These are phyloP conservation scores for Centrocercus urophasianus DNA, from an alignment of 2,113 vertebrate species.

Conservation along the genomic window DNA sequence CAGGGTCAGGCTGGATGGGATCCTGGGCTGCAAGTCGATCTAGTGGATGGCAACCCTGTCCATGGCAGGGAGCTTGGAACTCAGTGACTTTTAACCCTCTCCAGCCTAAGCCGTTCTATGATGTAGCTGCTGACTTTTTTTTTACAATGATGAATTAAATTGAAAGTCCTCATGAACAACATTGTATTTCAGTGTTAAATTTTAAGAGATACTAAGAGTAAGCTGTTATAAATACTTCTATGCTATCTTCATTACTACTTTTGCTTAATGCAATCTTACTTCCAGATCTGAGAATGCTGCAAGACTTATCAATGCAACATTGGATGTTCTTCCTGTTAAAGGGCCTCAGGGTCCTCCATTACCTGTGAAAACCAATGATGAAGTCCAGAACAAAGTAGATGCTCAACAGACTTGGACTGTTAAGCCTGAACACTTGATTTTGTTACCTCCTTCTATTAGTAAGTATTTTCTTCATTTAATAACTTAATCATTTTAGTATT, in stretches of 20 bases:
- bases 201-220: neutral
- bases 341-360: conserved; percentile 86
- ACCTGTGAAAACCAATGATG: conserved; percentile 61
- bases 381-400: conserved; percentile 58
- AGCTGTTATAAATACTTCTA: neutral
- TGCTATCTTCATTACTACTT: neutral
- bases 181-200: neutral
- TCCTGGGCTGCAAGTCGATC: no score
- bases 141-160: neutral
- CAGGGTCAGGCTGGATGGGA: neutral
- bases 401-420: conserved; percentile 82
- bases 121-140: neutral
- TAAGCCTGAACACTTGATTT: conserved; percentile 85
- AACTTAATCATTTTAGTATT: neutral
- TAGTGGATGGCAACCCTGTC: no score
- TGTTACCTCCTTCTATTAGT: conserved; percentile 85
- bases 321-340: conserved; percentile 95
- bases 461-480: conserved; percentile 68
- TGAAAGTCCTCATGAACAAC: neutral
- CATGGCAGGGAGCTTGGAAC: no score
- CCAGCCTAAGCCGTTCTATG: neutral
- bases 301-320: conserved; percentile 78
- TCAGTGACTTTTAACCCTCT: no score
- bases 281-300: conserved; percentile 72
- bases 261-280: neutral